Evolutionary conservation across 2,113 vertebrate species (phyloP).

Genomic region (Pollimyrus isidori): DNA sequence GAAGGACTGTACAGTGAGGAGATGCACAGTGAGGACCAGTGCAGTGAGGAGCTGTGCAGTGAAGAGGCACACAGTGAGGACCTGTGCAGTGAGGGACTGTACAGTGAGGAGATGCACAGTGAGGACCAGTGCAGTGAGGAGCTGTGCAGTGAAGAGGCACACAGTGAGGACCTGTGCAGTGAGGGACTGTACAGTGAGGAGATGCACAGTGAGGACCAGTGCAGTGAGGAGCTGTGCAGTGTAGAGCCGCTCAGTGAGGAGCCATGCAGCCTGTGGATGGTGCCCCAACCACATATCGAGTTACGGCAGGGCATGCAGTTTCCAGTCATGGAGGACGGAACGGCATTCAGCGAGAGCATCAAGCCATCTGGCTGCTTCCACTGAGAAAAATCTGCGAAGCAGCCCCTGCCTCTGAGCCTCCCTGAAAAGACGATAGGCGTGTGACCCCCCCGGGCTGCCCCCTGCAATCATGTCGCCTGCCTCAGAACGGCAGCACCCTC

Average conservation of each 20-base stretch:
- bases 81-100: too few relatives aligned
- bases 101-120: neutral
- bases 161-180: too few relatives aligned
- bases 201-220: neutral
- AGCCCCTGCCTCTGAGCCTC: neutral
- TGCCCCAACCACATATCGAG: neutral
- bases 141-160: too few relatives aligned
- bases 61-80: neutral
- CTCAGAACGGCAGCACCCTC: neutral
- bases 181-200: too few relatives aligned
- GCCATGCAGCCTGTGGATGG: neutral
- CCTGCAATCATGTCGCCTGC: neutral
- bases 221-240: neutral
- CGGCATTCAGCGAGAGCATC: neutral
- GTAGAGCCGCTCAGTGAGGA: neutral
- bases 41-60: too few relatives aligned
- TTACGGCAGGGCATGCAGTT: neutral
- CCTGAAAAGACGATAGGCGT: neutral
- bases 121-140: neutral
- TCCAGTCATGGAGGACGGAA: neutral
- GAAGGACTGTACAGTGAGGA: neutral
- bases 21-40: too few relatives aligned
- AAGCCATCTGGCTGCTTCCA: neutral
- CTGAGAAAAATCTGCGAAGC: neutral
- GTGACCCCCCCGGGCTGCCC: neutral